phyloP scores from a whole-genome alignment of 2,113 vertebrate genomes.

The Plotosus lineatus region DNA sequence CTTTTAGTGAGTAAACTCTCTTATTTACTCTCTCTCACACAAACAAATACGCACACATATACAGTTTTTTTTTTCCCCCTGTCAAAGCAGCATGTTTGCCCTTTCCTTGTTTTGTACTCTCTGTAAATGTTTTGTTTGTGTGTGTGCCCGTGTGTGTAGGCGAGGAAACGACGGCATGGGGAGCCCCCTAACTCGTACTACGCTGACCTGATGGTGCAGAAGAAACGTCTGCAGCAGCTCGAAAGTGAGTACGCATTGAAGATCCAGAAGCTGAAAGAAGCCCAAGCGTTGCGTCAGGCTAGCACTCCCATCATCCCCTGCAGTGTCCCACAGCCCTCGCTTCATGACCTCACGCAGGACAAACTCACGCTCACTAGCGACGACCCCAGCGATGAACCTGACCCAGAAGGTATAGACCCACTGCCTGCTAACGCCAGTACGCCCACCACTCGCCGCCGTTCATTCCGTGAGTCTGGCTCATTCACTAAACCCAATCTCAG shows the following conservation, averaged over 20 bases:
- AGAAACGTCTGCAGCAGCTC: constrained; percentile 88
- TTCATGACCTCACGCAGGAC: constrained; percentile 96
- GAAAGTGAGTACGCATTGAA: constrained; percentile 96
- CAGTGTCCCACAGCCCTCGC: constrained; percentile 86
- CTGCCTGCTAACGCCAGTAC: constrained; percentile 61
- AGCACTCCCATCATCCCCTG: constrained; percentile 75
- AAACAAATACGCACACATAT: neutral
- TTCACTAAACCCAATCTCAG: constrained; percentile 94
- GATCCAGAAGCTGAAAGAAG: constrained; percentile 94
- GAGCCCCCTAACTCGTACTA: constrained; percentile 80
- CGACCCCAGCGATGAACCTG: constrained; percentile 71
- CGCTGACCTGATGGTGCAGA: constrained; percentile 88
- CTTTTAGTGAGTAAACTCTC: constrained; percentile 21
- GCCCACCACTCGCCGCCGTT: constrained; percentile 75
- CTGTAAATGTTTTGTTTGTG: neutral
- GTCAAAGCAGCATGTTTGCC: neutral
- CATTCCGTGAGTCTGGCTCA: constrained; percentile 84
- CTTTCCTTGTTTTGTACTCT: neutral
- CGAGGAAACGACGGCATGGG: constrained; percentile 79
- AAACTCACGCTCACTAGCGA: constrained; percentile 87
- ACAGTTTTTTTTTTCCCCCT: neutral
- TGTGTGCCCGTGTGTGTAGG: constrained; percentile 62
- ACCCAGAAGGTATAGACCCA: constrained; percentile 75
- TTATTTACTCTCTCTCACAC: neutral
- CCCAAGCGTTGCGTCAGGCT: constrained; percentile 80